Evolutionary conservation across 2,888 invertebrate genomes (phyloP).

Genomic region (Frankliniella intonsa): DNA sequence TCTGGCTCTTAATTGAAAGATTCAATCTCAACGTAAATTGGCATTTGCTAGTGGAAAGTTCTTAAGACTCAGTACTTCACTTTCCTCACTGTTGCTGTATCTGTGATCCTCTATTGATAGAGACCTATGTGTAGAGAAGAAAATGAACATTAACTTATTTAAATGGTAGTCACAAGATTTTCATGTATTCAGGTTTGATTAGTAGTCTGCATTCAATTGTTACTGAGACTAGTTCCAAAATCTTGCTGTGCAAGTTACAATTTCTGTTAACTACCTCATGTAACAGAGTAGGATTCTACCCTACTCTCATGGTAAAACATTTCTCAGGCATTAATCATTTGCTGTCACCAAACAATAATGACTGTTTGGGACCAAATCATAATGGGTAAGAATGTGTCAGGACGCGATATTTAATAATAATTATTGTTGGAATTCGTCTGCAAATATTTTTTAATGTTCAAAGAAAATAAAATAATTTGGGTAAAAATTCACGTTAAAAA

Average conservation of each 20-base stretch:
- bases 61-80: background rate
- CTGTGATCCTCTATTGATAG: conserved; percentile 22
- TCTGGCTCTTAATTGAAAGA: too few species aligned
- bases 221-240: background rate
- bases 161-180: background rate
- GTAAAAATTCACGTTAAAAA: background rate
- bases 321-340: background rate
- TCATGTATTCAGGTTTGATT: background rate
- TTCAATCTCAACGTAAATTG: too few species aligned
- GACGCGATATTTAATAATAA: too few species aligned
- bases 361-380: background rate
- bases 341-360: background rate
- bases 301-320: too few species aligned
- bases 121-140: background rate
- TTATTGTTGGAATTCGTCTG: too few species aligned
- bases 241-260: background rate
- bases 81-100: background rate
- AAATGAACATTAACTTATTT: background rate
- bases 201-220: background rate
- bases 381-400: background rate
- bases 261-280: background rate
- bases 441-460: background rate
- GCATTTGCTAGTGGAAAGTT: too few species aligned
- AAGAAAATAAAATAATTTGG: background rate
- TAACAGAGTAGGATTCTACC: too few species aligned